phyloP scores from a whole-genome alignment of 2,797 vertebrate genomes.

The Mormyrus hasselquistii region DNA sequence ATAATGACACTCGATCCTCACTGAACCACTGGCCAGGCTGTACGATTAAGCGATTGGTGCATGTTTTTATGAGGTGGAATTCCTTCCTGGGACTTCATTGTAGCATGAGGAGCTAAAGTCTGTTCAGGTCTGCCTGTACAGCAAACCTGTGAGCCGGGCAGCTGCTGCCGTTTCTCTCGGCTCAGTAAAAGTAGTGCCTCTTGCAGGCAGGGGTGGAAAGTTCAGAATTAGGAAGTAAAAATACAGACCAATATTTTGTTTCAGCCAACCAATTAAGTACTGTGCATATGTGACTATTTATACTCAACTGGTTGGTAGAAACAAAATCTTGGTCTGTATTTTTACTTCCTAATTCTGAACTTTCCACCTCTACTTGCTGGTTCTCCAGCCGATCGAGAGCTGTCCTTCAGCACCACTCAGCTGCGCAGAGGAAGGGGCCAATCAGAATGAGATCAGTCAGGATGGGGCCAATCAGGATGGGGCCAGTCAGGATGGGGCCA shows the following conservation, averaged over 20 bases:
- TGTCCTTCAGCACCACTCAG: background rate
- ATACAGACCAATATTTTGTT: background rate
- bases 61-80: background rate
- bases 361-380: background rate
- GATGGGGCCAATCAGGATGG: background rate
- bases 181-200: background rate
- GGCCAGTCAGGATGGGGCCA: background rate
- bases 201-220: background rate
- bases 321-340: background rate
- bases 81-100: background rate
- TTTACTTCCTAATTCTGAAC: background rate
- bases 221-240: background rate
- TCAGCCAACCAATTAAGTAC: background rate
- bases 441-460: background rate
- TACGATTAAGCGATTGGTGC: background rate
- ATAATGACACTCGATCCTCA: too few relatives aligned
- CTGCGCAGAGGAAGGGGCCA: background rate
- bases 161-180: background rate
- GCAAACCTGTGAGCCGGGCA: background rate
- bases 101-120: background rate
- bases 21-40: background rate
- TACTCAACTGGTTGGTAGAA: background rate
- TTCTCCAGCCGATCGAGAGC: background rate
- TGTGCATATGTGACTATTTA: background rate
- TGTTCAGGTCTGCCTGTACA: too few relatives aligned